A percentile compares a stretch with the other conserved stretches of the same genome.
Conservation (phyloP, 2,797 vertebrate genomes). For the Acestrorhynchus altus region DNA sequence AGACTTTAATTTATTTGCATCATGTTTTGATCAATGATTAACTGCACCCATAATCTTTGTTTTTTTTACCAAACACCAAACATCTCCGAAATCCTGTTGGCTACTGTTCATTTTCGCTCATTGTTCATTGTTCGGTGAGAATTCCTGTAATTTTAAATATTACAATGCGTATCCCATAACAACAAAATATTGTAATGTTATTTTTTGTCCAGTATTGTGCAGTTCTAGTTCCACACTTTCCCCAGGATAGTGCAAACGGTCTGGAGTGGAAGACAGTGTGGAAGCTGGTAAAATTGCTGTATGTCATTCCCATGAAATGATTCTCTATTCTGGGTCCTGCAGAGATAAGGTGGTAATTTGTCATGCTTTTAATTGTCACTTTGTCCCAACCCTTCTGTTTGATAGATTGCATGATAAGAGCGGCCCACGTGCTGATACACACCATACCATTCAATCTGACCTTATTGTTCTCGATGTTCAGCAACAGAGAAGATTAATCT, state of each 20-base stretch:
- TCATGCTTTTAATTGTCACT: conserved; percentile 17
- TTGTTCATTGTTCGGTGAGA: no score
- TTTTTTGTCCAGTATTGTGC: no score
- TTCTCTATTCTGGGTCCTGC: not conserved
- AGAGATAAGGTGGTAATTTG: conserved; percentile 23
- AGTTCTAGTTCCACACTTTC: no score
- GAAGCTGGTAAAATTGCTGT: not conserved
- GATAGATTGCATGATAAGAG: conserved; percentile 25
- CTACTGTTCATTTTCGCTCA: no score
- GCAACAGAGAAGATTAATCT: conserved; percentile 18
- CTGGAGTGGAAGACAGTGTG: not conserved
- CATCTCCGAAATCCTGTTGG: no score
- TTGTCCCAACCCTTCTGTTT: conserved; percentile 10
- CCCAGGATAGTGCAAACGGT: not conserved
- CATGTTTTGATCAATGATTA: no score
- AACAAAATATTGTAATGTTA: no score
- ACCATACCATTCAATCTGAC: not conserved
- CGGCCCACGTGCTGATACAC: not conserved
- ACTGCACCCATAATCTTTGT: no score
- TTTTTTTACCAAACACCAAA: no score
- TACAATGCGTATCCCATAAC: no score
- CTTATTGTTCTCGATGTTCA: conserved; percentile 1
- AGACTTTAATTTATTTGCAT: no score
- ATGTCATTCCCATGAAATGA: not conserved
- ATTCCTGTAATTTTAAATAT: no score